These are phyloP conservation scores for Bombus picipes DNA, from an alignment of 1,140 invertebrate species.

Conservation along the genomic window DNA sequence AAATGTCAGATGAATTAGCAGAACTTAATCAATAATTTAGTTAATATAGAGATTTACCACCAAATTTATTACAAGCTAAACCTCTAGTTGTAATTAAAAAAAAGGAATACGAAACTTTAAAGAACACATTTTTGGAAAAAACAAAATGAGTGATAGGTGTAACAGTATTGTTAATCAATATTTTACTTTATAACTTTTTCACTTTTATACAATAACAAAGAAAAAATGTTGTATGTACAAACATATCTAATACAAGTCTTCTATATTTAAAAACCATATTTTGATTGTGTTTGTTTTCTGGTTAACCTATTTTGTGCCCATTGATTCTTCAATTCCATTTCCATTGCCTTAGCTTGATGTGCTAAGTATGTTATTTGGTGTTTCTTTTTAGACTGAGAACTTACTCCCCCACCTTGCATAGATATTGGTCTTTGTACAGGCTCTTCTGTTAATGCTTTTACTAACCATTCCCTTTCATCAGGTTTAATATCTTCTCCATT, in stretches of 20 bases:
- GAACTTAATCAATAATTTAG: slow-evolving; percentile 69
- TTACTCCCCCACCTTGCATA: slow-evolving; percentile 73
- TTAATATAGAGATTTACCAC: slow-evolving; percentile 74
- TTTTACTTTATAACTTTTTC: not conserved
- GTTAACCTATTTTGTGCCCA: slow-evolving; percentile 94
- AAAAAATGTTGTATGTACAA: slow-evolving; percentile 8
- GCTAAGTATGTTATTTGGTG: not conserved
- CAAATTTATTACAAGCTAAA: slow-evolving; percentile 77
- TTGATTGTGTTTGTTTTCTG: slow-evolving; percentile 92
- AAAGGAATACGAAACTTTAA: slow-evolving; percentile 69
- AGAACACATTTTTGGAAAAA: slow-evolving; percentile 50
- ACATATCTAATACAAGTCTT: slow-evolving; percentile 29
- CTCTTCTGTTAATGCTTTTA: slow-evolving; percentile 91
- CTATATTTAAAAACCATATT: slow-evolving; percentile 91
- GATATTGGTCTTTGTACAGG: slow-evolving; percentile 82
- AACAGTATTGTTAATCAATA: slow-evolving; percentile 39
- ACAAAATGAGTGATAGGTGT: slow-evolving; percentile 16
- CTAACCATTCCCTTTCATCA: slow-evolving; percentile 90
- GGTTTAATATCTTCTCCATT: slow-evolving; percentile 92
- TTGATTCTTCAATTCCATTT: slow-evolving; percentile 95
- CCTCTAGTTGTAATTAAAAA: slow-evolving; percentile 70
- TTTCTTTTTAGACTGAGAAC: slow-evolving; percentile 82
- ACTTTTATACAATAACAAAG: slow-evolving; percentile 38
- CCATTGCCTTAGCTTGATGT: slow-evolving; percentile 87
- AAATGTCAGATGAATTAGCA: slow-evolving; percentile 65